phyloP scores from a whole-genome alignment of 1,140 invertebrate species.

The Solenopsis invicta region DNA sequence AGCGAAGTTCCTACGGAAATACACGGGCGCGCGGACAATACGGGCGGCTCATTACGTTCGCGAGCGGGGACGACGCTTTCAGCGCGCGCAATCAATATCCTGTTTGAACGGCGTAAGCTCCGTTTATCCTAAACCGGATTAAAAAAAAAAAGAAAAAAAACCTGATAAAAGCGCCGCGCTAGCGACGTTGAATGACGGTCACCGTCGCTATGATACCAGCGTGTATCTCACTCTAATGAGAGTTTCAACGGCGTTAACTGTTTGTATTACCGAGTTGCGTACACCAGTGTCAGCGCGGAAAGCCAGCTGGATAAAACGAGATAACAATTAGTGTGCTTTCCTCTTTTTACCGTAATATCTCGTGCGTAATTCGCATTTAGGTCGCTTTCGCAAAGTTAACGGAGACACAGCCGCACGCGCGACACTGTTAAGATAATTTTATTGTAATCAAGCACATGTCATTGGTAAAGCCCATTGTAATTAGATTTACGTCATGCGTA shows the following conservation, averaged over 20 bases:
- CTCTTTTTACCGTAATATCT: background rate
- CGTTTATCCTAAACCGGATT: background rate
- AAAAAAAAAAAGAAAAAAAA: background rate
- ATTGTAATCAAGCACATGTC: conserved; percentile 5
- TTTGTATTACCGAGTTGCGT: background rate
- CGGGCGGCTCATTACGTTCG: conserved; percentile 50
- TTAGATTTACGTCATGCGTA: background rate
- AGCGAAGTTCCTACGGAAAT: conserved; percentile 35
- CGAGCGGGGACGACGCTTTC: background rate
- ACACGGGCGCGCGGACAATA: conserved; percentile 66
- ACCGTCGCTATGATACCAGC: background rate
- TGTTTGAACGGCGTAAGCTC: background rate
- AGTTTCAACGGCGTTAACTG: background rate
- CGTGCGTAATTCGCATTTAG: background rate
- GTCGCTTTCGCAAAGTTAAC: background rate
- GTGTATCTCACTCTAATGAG: background rate
- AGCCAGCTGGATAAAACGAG: conserved; percentile 15
- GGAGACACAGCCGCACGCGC: background rate
- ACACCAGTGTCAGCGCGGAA: background rate
- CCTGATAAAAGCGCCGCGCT: background rate
- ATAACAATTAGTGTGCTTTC: conserved; percentile 19
- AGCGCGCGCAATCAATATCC: conserved; percentile 1
- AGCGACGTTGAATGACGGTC: background rate
- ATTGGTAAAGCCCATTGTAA: background rate
- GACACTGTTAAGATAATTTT: background rate